Conservation (phyloP, 2,797 vertebrate genomes). For the Spheniscus humboldti region DNA sequence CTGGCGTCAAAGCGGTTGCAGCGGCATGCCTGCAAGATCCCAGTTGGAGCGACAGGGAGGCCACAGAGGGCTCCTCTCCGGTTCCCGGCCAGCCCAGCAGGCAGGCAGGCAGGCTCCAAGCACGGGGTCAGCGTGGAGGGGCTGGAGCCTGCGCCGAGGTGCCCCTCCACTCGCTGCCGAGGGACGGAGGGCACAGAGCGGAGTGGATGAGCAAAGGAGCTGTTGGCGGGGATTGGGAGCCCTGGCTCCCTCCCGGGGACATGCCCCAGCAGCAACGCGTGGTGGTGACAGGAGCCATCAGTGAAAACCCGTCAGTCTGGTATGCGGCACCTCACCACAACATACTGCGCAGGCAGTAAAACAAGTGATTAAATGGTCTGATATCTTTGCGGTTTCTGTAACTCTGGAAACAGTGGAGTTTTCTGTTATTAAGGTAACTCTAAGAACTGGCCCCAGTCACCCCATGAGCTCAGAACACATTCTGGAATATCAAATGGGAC, state of each 20-base stretch:
- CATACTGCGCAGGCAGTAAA: neutral
- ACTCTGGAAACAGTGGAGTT: neutral
- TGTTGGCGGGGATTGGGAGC: neutral
- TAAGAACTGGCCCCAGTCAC: neutral
- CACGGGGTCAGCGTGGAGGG: neutral
- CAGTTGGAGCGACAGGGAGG: neutral
- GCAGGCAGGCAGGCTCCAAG: neutral
- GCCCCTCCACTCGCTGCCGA: accelerated
- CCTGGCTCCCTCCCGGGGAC: neutral
- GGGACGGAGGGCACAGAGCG: neutral
- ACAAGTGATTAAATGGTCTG: neutral
- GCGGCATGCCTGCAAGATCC: neutral
- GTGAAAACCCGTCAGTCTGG: neutral
- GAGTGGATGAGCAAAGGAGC: neutral
- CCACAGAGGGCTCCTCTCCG: neutral
- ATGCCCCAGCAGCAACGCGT: neutral
- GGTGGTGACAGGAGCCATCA: neutral
- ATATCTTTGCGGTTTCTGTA: slow-evolving; percentile 11
- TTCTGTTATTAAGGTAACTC: neutral
- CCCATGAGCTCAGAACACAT: accelerated
- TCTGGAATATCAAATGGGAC: accelerated
- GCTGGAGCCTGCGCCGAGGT: neutral
- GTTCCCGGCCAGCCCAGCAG: neutral
- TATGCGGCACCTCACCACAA: neutral
- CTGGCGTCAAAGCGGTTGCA: accelerated